Evolutionary conservation across 2,888 invertebrate species (phyloP), one percentile per base, ranked within the genome.

Genomic region (Mythimna pallens): DNA sequence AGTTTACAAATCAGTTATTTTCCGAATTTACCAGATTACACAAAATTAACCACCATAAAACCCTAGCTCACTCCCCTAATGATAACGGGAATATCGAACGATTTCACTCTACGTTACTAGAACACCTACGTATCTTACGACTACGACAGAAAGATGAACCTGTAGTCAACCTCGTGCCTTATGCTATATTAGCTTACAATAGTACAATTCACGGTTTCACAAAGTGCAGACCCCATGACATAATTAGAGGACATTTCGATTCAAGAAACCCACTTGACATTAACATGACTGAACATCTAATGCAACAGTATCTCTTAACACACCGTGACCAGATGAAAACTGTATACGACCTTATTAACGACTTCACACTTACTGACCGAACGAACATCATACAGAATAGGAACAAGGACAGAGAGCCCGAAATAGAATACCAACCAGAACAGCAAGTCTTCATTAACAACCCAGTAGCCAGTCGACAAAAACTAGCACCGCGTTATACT

Each of bases 161-260:
- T 34, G 8, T 59, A 20, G n/a, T 65, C 2, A 65, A 71, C 34
- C n/a, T 71, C 20, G 47, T 61, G 61, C 65, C 59, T 2, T 71
- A 71, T 54, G 59, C 65, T 1, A n/a, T 70, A 50, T 17, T 65
- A 12, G 65, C 43, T 0, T 63, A 50, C 17, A 47, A 17, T 25
- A 64, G 50, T 14, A 52, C 64, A 20, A 20, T 70, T 17, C 66
- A 72, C 20, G 57, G 67, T 50, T 72, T 62, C n/a, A 65, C 70
- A 10, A 63, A 63, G 14, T 63, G 67, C 7, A 47, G 34, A 59
- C 67, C 67, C 1, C 34, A 22, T 50, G 59, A 67, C 34, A 50
- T 67, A 50, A 12, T 59, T 9, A 67, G 22, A 43, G 65, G 71
- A 65, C 71, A 71, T 30, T 73, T 73, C 36, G 63, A 68, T 14